Evolutionary conservation across 2,113 vertebrate genomes (phyloP).

Genomic region (Poicephalus gulielmi): DNA sequence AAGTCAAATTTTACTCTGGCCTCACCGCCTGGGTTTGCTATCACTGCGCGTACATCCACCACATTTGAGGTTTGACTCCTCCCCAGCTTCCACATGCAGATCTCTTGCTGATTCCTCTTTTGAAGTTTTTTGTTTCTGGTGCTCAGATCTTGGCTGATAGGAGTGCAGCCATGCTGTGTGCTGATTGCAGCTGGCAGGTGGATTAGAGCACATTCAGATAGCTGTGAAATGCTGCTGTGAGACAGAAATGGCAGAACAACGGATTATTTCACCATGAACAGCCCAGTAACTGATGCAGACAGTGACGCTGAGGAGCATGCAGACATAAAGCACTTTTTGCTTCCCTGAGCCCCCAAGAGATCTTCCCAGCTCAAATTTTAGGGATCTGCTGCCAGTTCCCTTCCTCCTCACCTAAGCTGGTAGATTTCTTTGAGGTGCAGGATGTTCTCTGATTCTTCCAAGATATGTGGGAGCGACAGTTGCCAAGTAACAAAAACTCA

Average conservation of each 20-base stretch:
- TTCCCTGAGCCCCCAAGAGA: background rate
- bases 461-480: conserved; percentile 46
- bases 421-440: conserved; percentile 15
- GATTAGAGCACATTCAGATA: conserved; percentile 51
- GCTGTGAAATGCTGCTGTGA: conserved; percentile 21
- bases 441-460: conserved; percentile 29
- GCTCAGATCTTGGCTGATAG: conserved; percentile 6
- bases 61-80: background rate
- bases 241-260: conserved; percentile 17
- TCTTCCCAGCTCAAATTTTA: conserved; percentile 13
- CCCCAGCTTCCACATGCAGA: background rate
- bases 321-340: background rate
- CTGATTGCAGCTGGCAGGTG: conserved; percentile 61
- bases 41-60: background rate
- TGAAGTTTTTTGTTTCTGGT: conserved; percentile 38
- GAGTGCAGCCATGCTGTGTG: conserved; percentile 1
- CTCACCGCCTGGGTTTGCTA: background rate
- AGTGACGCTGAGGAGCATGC: background rate
- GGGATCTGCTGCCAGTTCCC: conserved; percentile 30
- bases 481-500: conserved; percentile 49
- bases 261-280: conserved; percentile 42
- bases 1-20: background rate
- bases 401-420: conserved; percentile 14
- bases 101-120: conserved; percentile 24
- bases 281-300: conserved; percentile 26